Conservation (phyloP, 2,797 vertebrate genomes). For the Manis crassicaudata region DNA sequence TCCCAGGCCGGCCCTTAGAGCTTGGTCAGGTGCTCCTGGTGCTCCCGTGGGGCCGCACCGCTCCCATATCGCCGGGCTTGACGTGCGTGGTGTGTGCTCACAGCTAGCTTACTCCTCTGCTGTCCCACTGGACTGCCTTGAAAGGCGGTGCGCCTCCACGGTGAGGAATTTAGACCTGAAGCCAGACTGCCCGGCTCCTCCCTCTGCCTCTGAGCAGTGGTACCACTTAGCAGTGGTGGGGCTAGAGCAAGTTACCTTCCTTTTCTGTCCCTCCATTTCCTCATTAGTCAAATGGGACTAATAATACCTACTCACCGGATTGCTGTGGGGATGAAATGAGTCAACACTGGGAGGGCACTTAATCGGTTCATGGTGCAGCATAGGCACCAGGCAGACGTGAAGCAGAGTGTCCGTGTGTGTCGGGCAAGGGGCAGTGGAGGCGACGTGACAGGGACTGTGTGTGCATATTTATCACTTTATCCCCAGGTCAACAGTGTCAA, state of each 20-base stretch:
- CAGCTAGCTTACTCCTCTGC: too few relatives aligned
- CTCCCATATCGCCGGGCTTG: too few relatives aligned
- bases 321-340: not conserved
- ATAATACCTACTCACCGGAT: not conserved
- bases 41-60: accelerated
- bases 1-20: not conserved
- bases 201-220: too few relatives aligned
- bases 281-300: not conserved
- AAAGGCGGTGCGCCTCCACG: not conserved
- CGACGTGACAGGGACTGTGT: not conserved
- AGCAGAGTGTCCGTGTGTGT: too few relatives aligned
- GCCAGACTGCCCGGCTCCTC: not conserved
- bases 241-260: not conserved
- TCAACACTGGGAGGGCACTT: not conserved
- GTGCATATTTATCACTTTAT: not conserved
- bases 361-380: too few relatives aligned
- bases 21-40: not conserved
- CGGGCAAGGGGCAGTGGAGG: accelerated
- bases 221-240: not conserved
- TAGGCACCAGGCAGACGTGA: not conserved
- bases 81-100: not conserved
- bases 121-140: not conserved
- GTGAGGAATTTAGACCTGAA: not conserved
- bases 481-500: not conserved
- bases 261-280: not conserved